A percentile compares a stretch with the other conserved stretches of the same genome.
Evolutionary conservation across 2,113 vertebrate genomes (phyloP).

Genomic region (Hypomesus transpacificus): DNA sequence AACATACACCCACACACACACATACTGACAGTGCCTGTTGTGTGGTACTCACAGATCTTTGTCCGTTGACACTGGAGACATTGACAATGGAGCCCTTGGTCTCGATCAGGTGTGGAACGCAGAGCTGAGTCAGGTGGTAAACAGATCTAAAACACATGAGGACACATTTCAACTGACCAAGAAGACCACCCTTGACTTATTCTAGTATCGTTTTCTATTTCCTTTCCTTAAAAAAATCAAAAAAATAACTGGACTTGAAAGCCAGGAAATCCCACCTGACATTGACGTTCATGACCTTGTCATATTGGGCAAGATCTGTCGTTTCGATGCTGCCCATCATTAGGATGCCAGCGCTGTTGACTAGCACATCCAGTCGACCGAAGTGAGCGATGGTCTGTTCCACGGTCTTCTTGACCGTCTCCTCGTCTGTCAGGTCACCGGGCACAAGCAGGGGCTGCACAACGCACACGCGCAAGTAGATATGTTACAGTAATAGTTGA

Average conservation of each 20-base stretch:
- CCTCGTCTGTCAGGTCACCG: constrained; percentile 75
- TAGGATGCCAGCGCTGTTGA: constrained; percentile 78
- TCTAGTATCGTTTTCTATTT: not conserved
- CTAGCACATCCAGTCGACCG: constrained; percentile 71
- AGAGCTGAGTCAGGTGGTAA: constrained; percentile 74
- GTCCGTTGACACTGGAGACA: constrained; percentile 78
- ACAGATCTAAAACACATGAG: not conserved
- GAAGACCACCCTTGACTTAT: too few species aligned
- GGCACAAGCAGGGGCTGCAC: constrained; percentile 71
- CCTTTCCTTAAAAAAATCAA: not conserved
- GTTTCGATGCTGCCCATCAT: constrained; percentile 76
- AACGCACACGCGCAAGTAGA: too few species aligned
- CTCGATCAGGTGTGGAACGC: constrained; percentile 75
- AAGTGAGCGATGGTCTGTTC: constrained; percentile 67
- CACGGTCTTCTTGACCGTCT: constrained; percentile 65
- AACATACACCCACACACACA: not conserved
- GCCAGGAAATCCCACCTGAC: constrained; percentile 63
- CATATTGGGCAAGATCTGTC: constrained; percentile 69
- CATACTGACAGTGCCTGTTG: not conserved
- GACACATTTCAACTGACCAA: not conserved
- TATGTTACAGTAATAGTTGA: too few species aligned
- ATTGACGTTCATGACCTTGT: constrained; percentile 77
- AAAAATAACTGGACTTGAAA: not conserved
- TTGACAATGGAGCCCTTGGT: constrained; percentile 77
- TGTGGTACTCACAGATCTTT: constrained; percentile 71